These are phyloP conservation scores for Pantherophis vulpinus DNA, from an alignment of 2,797 vertebrate genomes.

Conservation along the genomic window DNA sequence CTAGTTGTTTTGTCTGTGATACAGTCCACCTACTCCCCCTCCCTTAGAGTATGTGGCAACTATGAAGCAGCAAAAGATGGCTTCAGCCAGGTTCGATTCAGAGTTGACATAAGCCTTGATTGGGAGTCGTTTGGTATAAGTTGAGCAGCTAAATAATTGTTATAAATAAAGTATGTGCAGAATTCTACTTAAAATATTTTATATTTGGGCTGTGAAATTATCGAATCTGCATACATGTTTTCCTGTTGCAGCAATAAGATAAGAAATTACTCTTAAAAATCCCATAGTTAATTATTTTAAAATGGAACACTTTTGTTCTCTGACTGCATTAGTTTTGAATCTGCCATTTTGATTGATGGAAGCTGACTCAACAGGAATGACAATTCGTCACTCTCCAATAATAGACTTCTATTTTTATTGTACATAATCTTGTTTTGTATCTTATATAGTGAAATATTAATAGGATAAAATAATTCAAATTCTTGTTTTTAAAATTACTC, in stretches of 20 bases:
- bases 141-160: neutral
- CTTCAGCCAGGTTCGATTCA: too few species aligned
- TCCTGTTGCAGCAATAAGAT: neutral
- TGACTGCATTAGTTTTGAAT: neutral
- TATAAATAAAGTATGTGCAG: neutral
- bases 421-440: neutral
- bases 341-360: neutral
- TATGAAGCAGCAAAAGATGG: too few species aligned
- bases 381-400: constrained; percentile 1
- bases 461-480: neutral
- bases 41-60: too few species aligned
- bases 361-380: neutral
- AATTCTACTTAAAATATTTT: neutral
- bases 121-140: neutral
- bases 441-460: neutral
- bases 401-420: neutral
- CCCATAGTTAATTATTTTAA: constrained; percentile 11
- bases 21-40: too few species aligned
- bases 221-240: neutral
- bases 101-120: neutral
- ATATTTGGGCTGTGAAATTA: neutral
- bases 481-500: neutral
- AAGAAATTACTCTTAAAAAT: constrained; percentile 4
- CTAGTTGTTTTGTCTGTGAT: too few species aligned
- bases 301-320: neutral